phyloP scores from a whole-genome alignment of 1,140 invertebrate species.

The Bombus picipes region DNA sequence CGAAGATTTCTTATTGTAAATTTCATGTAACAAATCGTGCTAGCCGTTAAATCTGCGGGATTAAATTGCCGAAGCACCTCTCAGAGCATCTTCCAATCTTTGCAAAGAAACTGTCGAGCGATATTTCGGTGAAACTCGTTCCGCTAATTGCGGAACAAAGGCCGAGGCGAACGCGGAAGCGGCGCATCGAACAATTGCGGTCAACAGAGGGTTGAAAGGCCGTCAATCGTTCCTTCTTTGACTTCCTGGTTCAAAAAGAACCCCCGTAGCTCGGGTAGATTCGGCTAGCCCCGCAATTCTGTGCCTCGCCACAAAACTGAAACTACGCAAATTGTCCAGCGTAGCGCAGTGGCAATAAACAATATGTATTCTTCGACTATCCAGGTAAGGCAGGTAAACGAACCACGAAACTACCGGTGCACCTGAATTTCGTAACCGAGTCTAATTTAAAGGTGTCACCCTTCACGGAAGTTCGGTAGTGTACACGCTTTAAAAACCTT shows the following conservation, averaged over 20 bases:
- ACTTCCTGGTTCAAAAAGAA: slow-evolving; percentile 31
- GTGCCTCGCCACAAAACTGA: neutral
- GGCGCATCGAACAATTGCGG: slow-evolving; percentile 9
- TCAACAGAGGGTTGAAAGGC: slow-evolving; percentile 30
- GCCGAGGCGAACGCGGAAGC: slow-evolving; percentile 17
- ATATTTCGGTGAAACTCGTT: slow-evolving; percentile 41
- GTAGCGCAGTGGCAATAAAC: neutral
- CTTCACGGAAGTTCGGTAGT: neutral
- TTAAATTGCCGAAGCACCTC: too few species aligned
- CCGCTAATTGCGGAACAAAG: slow-evolving; percentile 3
- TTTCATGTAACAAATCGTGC: too few species aligned
- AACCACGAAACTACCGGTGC: slow-evolving; percentile 40
- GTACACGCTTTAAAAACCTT: slow-evolving; percentile 20
- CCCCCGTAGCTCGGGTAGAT: neutral
- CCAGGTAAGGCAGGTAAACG: slow-evolving; percentile 32
- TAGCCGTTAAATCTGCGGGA: too few species aligned
- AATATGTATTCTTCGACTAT: slow-evolving; percentile 26
- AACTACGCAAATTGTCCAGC: neutral
- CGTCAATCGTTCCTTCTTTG: neutral
- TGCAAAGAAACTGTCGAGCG: neutral
- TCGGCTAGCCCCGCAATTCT: neutral
- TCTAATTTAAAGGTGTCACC: slow-evolving; percentile 48
- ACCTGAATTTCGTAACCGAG: slow-evolving; percentile 67
- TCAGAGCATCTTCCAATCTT: neutral
- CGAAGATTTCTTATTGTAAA: too few species aligned